Base-by-base conservation (phyloP, 1,140 invertebrate species). In the Hypothenemus hampei region DNA sequence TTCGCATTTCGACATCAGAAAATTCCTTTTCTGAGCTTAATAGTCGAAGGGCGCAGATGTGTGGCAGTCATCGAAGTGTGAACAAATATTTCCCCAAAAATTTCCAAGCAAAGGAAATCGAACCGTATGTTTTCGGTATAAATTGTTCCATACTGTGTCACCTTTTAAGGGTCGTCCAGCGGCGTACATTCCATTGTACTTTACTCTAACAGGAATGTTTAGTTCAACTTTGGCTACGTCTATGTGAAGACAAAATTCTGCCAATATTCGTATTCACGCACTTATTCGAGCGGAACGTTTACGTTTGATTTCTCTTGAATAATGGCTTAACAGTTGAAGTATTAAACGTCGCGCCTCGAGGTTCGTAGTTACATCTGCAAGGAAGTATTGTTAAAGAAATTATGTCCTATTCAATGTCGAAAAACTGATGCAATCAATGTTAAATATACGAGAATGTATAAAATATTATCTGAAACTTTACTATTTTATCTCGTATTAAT, bases 241-340 rank as follows among this genome's bases (percentile, higher is more conserved):
- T n/a, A 48, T 48, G 45, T 36, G 4, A 4, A 11, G 15, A 8
- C 29, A 39, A 18, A 47, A 50, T 39, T 46, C 40, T 56, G 40
- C 58, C 58, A 53, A 56, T 59, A 56, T 60, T 57, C 49, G 23
- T 11, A 41, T 51, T 51, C 58, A 58, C 58, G 47, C 57, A 60
- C 35, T 55, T 58, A 58, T 58, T 63, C 65, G 63, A 63, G 61
- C 63, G 61, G 63, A 66, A 66, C 65, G 53, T 65, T 66, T 56
- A 63, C 65, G 65, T 66, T 44, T 66, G 65, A 66, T 66, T 66
- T 64, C 62, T 63, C 63, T 55, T 65, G 65, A 66, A 65, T 63
- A 66, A 66, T 66, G 60, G 60, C 56, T 64, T 58, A 62, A 64
- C 58, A 64, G 59, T 61, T 58, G 51, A 50, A 65, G 63, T 63